Evolutionary conservation across 2,797 vertebrate genomes (phyloP).

Genomic region (Clarias fuscus): DNA sequence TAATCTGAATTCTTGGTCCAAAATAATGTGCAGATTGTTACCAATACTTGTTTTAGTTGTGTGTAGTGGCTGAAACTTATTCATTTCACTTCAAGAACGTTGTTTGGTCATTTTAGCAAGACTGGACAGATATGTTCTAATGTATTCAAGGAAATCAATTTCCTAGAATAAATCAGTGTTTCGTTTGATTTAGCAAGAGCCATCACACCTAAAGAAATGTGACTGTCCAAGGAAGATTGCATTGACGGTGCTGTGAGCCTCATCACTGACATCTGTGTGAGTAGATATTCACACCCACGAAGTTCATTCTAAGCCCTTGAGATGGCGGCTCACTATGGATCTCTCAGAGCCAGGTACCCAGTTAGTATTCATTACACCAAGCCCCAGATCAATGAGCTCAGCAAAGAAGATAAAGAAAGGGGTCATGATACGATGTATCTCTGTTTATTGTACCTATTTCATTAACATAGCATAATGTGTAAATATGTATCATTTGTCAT

Average conservation of each 20-base stretch:
- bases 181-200: neutral
- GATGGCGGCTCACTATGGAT: neutral
- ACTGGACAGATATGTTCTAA: neutral
- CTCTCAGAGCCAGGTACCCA: neutral
- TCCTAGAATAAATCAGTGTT: constrained; percentile 17
- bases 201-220: neutral
- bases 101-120: constrained; percentile 18
- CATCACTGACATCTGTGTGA: too few relatives aligned
- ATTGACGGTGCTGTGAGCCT: neutral
- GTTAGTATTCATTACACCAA: neutral
- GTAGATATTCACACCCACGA: neutral
- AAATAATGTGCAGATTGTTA: neutral
- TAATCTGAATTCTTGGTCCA: neutral
- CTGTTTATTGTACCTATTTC: neutral
- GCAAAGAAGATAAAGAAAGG: neutral
- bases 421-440: neutral
- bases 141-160: neutral
- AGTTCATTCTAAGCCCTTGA: neutral
- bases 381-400: neutral
- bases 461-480: neutral
- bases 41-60: neutral
- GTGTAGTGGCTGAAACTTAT: too few relatives aligned
- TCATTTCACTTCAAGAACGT: neutral
- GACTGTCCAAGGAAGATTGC: constrained; percentile 1
- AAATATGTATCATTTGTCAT: neutral